Evolutionary conservation across 2,797 vertebrate genomes (phyloP).

Genomic region (Amblyopsis hoosieri): DNA sequence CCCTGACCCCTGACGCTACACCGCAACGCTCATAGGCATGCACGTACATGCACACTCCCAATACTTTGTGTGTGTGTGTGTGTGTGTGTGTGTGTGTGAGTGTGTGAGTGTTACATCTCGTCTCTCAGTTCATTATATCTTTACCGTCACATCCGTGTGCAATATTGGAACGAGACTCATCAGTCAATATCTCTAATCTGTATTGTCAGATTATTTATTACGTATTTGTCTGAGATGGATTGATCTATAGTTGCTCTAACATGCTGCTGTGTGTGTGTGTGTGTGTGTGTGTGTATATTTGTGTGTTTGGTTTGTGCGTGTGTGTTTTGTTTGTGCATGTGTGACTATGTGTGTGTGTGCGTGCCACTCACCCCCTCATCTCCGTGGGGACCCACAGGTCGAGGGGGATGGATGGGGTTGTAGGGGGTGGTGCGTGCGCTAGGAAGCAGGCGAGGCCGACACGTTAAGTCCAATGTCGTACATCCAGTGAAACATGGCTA

Average conservation of each 20-base stretch:
- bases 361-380: background rate
- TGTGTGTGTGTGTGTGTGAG: background rate
- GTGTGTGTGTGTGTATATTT: slow-evolving; percentile 2
- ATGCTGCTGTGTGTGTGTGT: background rate
- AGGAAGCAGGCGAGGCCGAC: slow-evolving; percentile 47
- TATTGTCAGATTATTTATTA: too few relatives aligned
- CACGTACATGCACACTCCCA: background rate
- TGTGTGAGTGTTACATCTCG: background rate
- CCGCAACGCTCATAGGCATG: slow-evolving; percentile 10
- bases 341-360: background rate
- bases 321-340: background rate
- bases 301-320: background rate
- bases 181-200: too few relatives aligned
- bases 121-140: too few relatives aligned
- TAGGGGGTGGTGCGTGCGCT: slow-evolving; percentile 16
- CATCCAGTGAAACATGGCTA: slow-evolving; percentile 70
- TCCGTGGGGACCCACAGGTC: background rate
- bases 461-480: slow-evolving; percentile 67
- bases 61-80: background rate
- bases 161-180: too few relatives aligned
- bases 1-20: slow-evolving; percentile 41
- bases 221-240: too few relatives aligned
- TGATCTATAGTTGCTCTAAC: too few relatives aligned
- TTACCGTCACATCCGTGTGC: too few relatives aligned
- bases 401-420: too few relatives aligned